Evolutionary conservation across 2,888 invertebrate genomes (phyloP).

Genomic region (Thera obeliscata): DNA sequence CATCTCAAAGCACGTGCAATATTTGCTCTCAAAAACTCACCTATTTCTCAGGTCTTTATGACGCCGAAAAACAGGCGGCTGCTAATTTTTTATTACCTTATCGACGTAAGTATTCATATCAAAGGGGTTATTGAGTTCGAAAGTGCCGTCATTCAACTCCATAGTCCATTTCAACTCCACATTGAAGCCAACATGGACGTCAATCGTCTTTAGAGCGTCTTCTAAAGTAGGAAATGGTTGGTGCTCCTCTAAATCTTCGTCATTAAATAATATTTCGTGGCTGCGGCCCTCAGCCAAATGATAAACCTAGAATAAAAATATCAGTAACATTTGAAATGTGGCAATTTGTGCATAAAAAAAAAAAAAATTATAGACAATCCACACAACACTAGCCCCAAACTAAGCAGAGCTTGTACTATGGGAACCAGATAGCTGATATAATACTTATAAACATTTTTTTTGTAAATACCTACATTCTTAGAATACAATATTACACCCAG

Average conservation of each 20-base stretch:
- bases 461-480: no score
- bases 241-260: constrained; percentile 94
- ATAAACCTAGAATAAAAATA: constrained; percentile 85
- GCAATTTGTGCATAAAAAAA: no score
- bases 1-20: constrained; percentile 20
- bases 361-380: no score
- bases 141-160: constrained; percentile 92
- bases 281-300: constrained; percentile 91
- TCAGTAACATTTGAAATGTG: no score
- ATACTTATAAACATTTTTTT: no score
- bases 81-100: constrained; percentile 74
- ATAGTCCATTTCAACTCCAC: constrained; percentile 99
- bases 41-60: constrained; percentile 6
- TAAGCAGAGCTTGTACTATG: no score
- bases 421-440: no score
- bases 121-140: constrained; percentile 93
- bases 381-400: no score
- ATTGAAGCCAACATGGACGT: constrained; percentile 96
- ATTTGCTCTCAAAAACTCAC: constrained; percentile 4
- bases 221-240: constrained; percentile 97
- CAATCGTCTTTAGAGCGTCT: constrained; percentile 91
- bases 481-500: no score
- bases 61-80: no score
- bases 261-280: constrained; percentile 90
- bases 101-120: constrained; percentile 98